Base-by-base conservation (phyloP, 2,888 invertebrate genomes). In the Erynnis tages region DNA sequence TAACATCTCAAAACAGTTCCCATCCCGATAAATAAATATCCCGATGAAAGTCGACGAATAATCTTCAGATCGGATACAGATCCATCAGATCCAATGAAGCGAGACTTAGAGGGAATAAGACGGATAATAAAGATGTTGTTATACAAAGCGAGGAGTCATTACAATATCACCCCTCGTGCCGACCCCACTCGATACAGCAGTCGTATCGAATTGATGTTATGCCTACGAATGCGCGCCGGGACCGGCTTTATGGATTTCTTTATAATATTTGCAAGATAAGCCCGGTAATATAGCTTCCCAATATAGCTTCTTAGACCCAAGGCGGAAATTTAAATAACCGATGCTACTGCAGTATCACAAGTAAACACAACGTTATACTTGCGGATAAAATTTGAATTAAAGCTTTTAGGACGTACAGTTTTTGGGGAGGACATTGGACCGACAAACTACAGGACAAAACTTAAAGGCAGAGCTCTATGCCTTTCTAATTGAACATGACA, bases 111-210 rank as follows among this genome's bases (percentile, higher is more conserved):
- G 60, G 43, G 60, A 62, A 65, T 65, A 62, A 60, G 63, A 64
- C 62, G 69, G 69, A 66, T 69, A 64, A 75, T 72, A 70, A 75
- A 76, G 69, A 71, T 70, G 67, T 74, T 63, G 67, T 74, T 65
- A 65, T 57, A 73, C 65, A 70, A 71, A 68, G 58, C 55, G 57
- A 55, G 66, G 62, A 62, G 70, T 75, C 72, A 73, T 82, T 82
- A 76, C 67, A 74, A 76, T 70, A 71, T 69, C 64, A 60, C 71
- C 71, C 73, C 69, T 67, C 70, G 60, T 59, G 60, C 59, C 65
- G 53, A 64, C 67, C 73, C 62, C 71, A 62, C 59, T 65, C 59
- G 54, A 62, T 69, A 70, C 70, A 68, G 69, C 11, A 41, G 66
- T 69, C 66, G 61, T 66, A 63, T 65, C 69, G 61, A 67, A 76